These are phyloP conservation scores for Calidris pygmaea DNA, from an alignment of 2,113 vertebrate genomes.

Conservation along the genomic window DNA sequence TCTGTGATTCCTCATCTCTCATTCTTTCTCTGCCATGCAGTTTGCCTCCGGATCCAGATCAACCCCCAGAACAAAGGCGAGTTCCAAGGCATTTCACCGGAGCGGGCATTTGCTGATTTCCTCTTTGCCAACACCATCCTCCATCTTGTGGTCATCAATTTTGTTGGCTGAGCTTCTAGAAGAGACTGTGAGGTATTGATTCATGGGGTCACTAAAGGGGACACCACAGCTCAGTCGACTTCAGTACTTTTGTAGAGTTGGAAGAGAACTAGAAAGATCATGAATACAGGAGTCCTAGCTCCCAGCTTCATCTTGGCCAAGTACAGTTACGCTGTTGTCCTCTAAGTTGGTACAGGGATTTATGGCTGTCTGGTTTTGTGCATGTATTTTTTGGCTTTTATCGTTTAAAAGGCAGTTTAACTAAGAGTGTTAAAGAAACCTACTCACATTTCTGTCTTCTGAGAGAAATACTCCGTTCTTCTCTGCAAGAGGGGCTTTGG, in stretches of 20 bases:
- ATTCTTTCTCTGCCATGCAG: conserved; percentile 62
- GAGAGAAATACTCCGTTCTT: neutral
- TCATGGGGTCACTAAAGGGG: neutral
- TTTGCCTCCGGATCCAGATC: conserved; percentile 97
- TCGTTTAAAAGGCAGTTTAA: neutral
- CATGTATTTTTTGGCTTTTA: neutral
- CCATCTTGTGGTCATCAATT: conserved; percentile 96
- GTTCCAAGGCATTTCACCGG: conserved; percentile 92
- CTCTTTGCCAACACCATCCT: conserved; percentile 95
- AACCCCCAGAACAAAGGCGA: conserved; percentile 96
- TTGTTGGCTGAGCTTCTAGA: conserved; percentile 85
- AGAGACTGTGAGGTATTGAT: neutral
- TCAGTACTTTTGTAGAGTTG: neutral
- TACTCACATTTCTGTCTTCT: neutral
- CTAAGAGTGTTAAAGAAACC: neutral
- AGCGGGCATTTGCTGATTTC: conserved; percentile 95
- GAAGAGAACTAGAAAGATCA: neutral
- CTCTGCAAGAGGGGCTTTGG: neutral
- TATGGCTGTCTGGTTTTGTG: neutral
- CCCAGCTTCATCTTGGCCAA: neutral
- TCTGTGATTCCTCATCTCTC: neutral
- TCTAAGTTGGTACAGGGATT: neutral
- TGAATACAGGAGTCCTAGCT: neutral
- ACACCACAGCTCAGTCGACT: fast-evolving
- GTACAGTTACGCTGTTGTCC: neutral